Base-by-base conservation (phyloP, 2,888 invertebrate species). In the Cyclophora punctaria region DNA sequence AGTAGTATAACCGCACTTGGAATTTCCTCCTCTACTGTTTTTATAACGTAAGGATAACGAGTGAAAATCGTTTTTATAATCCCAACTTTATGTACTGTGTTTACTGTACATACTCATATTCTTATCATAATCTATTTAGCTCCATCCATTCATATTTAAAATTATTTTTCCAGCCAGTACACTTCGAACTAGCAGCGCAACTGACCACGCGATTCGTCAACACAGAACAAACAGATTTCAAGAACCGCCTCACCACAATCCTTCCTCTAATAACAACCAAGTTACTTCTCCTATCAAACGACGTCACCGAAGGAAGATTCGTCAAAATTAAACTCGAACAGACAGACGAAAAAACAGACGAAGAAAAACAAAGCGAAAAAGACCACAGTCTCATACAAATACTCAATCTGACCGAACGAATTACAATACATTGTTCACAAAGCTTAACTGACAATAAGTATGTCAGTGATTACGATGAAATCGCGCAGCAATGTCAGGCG, bases 321-420 rank as follows among this genome's bases (percentile, higher is more conserved):
- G 92, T 93, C 0, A 90, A 89, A 60, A 67, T 91, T 7, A 84
- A 81, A 61, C 71, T 83, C 45, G 65, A 88, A 51, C 75, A 88
- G 73, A 63, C 78, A 41, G 67, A 74, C 5, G 64, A 73, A 3
- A 71, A 79, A 60, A 77, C 85, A 3, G 91, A 91, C 58, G 90
- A 91, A 59, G 90, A 91, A 47, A 88, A 90, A 48, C 92, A 93
- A 57, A 90, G 90, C 48, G 85, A 91, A 51, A 90, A 90, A 59
- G 95, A 95, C 71, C 95, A 95, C 73, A 92, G 93, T 67, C 66
- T 94, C 6, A 95, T 94, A 63, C 95, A 95, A 81, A 89, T 93
- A 34, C 83, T 95, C 55, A 93, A 94, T 63, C 81, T 95, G 49
- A 78, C 95, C 3, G 81, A 93, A 0, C 94, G 92, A 72, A 90